Evolutionary conservation across 2,888 invertebrate species (phyloP).

Genomic region (Myopa testacea): DNA sequence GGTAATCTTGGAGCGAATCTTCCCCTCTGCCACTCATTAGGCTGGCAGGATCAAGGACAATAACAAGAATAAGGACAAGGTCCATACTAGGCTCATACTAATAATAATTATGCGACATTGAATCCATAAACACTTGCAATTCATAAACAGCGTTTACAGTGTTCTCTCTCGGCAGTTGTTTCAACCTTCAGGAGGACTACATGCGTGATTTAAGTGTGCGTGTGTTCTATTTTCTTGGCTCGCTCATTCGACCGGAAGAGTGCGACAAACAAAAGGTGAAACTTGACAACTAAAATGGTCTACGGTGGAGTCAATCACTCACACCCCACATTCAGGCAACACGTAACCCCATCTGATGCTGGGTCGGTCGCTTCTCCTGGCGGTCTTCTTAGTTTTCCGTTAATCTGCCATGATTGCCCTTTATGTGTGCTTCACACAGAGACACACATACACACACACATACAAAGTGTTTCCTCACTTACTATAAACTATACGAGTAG

Average conservation of each 20-base stretch:
- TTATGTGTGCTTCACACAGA: constrained; percentile 42
- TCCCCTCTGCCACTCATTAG: constrained; percentile 63
- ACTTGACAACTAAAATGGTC: constrained; percentile 34
- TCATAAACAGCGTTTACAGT: constrained; percentile 44
- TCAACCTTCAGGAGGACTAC: neutral
- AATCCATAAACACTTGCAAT: constrained; percentile 63
- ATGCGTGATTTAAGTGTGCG: neutral
- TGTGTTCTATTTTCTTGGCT: constrained; percentile 1
- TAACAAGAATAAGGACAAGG: neutral
- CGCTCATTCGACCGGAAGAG: constrained; percentile 46
- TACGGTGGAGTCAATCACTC: neutral
- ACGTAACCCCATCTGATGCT: neutral
- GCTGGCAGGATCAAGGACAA: constrained; percentile 28
- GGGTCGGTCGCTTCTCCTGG: constrained; percentile 21
- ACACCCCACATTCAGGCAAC: neutral
- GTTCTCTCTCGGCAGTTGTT: constrained; percentile 1
- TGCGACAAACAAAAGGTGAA: constrained; percentile 55
- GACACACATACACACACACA: neutral
- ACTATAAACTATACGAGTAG: neutral
- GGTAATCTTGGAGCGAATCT: constrained; percentile 55
- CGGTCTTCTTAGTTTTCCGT: constrained; percentile 50
- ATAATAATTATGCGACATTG: constrained; percentile 57
- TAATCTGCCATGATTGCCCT: constrained; percentile 44
- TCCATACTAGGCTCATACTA: constrained; percentile 48
- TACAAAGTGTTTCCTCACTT: neutral